Percentiles rank a stretch among this genome's conserved stretches.
These are phyloP conservation scores for Protobothrops flavoviridis DNA, from an alignment of 2,113 vertebrate genomes.

Conservation along the genomic window DNA sequence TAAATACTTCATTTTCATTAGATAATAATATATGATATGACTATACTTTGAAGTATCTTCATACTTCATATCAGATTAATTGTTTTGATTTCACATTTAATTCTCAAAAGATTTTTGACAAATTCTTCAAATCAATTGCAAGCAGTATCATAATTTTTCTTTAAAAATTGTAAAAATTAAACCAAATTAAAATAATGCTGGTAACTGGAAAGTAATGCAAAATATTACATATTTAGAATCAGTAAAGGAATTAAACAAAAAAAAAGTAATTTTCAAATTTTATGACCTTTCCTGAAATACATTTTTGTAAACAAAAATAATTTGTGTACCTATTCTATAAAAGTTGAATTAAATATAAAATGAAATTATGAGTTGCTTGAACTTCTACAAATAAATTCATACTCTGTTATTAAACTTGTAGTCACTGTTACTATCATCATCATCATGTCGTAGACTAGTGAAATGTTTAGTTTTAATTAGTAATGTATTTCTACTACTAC, in stretches of 20 bases:
- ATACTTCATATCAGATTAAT: constrained; percentile 14
- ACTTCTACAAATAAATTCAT: background rate
- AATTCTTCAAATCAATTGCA: background rate
- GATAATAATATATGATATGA: background rate
- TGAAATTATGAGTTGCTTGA: background rate
- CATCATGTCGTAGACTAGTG: background rate
- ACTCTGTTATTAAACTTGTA: background rate
- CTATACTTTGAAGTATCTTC: constrained; percentile 12
- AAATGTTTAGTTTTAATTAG: background rate
- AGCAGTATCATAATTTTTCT: background rate
- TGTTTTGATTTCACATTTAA: constrained; percentile 18
- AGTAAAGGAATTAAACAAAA: background rate
- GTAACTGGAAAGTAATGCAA: constrained; percentile 1
- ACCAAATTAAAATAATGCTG: constrained; percentile 13
- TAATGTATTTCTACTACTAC: background rate
- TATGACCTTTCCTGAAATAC: background rate
- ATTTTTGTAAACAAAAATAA: background rate
- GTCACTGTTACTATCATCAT: background rate
- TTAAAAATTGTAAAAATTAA: constrained; percentile 8
- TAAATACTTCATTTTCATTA: background rate
- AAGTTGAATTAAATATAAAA: background rate
- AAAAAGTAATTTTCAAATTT: background rate
- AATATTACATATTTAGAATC: background rate
- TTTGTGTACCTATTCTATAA: background rate
- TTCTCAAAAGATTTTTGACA: background rate